Evolutionary conservation across 2,888 invertebrate species (phyloP), one percentile per base, ranked within the genome.

Genomic region (Bedellia somnulentella): DNA sequence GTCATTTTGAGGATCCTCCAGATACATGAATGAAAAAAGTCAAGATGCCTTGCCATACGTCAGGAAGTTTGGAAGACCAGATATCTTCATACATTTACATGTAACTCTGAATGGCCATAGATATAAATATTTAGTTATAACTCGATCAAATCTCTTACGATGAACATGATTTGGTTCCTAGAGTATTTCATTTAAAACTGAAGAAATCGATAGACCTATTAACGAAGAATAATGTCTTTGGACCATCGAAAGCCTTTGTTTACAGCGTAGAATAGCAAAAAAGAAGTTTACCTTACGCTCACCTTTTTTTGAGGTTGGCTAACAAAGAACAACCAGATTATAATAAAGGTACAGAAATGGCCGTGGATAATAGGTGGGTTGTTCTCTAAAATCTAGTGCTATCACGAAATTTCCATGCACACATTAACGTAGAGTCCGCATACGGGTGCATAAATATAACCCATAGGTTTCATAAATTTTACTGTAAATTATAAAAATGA

Each of bases 331-430:
- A 27, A 29, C 36, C 36, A 23, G 36, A 38, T 33, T 8, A 8
- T n/a, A 37, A 38, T 6, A 41, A 30, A 29, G 24, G 28, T 15
- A 35, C 10, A 33, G 31, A 32, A 22, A 32, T 41, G 24, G 28
- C 31, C 5, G 23, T 44, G 30, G 44, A 46, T 35, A 47, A 45
- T 38, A 24, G 36, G 8, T 47, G 47, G 46, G 37, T 47, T 9
- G 47, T 43, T 15, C 45, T 43, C n/a, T 47, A 47, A 36, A 35
- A 33, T 22, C 38, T 40, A 24, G 14, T 40, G 10, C 32, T 41
- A 13, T 37, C 27, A 27, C 21, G 29, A 27, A 37, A n/a, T 23
- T 40, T 35, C 23, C 38, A 38, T 25, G 38, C 37, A 25, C 37
- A 40, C 26, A 37, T 37, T 24, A 38, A 40, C 31, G 35, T 38